Conservation (phyloP, 2,797 vertebrate species). For the Pangasius larnaudii region DNA sequence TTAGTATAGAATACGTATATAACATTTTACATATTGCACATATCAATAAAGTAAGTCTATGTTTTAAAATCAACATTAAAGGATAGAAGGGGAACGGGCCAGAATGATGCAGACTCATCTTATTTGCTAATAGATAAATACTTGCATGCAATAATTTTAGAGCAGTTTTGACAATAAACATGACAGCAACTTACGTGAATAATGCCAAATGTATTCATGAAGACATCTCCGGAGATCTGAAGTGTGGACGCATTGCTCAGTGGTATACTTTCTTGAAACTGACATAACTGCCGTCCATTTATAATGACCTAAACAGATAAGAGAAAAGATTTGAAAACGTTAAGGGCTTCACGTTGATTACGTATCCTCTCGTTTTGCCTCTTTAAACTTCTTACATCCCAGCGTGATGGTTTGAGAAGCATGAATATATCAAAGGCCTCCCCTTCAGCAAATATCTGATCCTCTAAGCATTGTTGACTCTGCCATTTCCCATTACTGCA, state of each 20-base stretch:
- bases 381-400: not conserved
- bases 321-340: not conserved
- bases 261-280: not conserved
- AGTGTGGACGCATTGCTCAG: not conserved
- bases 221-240: not conserved
- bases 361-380: not conserved
- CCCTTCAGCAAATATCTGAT: not conserved
- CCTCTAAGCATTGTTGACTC: not conserved
- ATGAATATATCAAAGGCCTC: constrained; percentile 20
- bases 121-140: not conserved
- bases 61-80: not conserved
- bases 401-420: not conserved
- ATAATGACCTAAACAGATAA: constrained; percentile 14
- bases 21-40: not conserved
- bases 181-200: constrained; percentile 7
- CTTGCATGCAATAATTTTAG: not conserved
- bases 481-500: not conserved
- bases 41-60: not conserved
- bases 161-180: not conserved
- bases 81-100: not conserved
- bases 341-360: not conserved
- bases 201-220: constrained; percentile 1
- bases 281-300: not conserved
- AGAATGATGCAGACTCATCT: no score
- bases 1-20: not conserved